Percentiles rank a stretch among this genome's conserved stretches.
These are phyloP conservation scores for Isurus oxyrinchus DNA, from an alignment of 2,113 vertebrate genomes.

Conservation along the genomic window DNA sequence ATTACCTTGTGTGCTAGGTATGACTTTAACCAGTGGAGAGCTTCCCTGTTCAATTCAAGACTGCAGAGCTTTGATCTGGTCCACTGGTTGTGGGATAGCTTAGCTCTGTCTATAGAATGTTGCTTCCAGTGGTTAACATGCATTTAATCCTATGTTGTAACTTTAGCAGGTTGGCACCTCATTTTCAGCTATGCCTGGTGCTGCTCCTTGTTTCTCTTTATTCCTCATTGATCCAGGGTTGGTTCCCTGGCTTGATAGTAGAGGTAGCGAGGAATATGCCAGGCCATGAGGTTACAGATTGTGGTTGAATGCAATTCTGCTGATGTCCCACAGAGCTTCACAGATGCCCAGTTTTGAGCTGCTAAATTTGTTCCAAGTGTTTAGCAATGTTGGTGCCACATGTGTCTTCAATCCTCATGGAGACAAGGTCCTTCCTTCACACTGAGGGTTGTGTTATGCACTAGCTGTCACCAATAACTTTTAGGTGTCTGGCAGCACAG, in stretches of 20 bases:
- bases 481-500: neutral
- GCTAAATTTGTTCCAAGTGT: neutral
- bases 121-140: neutral
- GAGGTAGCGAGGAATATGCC: neutral
- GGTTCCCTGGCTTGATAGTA: neutral
- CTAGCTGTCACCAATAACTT: neutral
- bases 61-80: neutral
- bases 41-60: too few species aligned
- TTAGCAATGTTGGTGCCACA: neutral
- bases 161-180: neutral
- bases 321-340: neutral
- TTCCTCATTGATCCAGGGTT: neutral
- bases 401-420: too few species aligned
- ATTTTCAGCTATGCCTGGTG: neutral
- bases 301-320: neutral
- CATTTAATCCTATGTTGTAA: neutral
- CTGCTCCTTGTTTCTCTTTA: neutral
- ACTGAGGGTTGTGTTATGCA: too few species aligned
- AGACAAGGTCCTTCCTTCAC: too few species aligned
- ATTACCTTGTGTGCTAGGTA: too few species aligned
- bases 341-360: neutral
- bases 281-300: neutral
- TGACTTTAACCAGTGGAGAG: too few species aligned
- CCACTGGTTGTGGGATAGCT: neutral
- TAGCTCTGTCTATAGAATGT: neutral